phyloP scores from a whole-genome alignment of 1,140 invertebrate species.

The Anastrepha ludens region DNA sequence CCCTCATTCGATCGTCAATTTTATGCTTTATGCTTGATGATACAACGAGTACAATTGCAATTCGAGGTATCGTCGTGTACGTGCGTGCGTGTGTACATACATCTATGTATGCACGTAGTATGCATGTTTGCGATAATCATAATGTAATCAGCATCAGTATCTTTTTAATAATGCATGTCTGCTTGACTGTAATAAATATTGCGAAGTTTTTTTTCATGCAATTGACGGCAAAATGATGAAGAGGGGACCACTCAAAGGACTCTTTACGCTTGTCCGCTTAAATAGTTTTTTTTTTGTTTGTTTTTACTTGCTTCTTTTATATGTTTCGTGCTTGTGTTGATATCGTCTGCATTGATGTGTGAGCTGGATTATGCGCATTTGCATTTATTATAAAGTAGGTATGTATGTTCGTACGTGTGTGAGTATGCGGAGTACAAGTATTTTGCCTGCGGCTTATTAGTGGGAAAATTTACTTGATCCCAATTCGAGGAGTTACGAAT shows the following conservation, averaged over 20 bases:
- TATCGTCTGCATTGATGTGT: background rate
- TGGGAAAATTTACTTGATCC: conserved; percentile 36
- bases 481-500: background rate
- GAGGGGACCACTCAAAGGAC: conserved; percentile 31
- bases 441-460: conserved; percentile 48
- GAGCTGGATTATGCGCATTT: conserved; percentile 26
- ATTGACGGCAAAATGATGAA: conserved; percentile 31
- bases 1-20: conserved; percentile 24
- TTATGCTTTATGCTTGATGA: conserved; percentile 20
- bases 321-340: background rate
- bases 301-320: background rate
- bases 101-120: background rate
- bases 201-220: conserved; percentile 13
- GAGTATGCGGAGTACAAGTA: background rate
- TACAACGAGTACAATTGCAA: background rate
- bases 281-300: conserved; percentile 8
- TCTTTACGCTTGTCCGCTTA: background rate
- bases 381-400: background rate
- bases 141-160: conserved; percentile 53
- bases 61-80: background rate
- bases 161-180: conserved; percentile 50
- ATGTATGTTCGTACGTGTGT: too few species aligned
- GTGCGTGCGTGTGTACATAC: background rate
- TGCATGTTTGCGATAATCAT: conserved; percentile 37
- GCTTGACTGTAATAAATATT: conserved; percentile 50